These are phyloP conservation scores for Ciconia maguari DNA, from an alignment of 2,113 vertebrate species.

Conservation along the genomic window DNA sequence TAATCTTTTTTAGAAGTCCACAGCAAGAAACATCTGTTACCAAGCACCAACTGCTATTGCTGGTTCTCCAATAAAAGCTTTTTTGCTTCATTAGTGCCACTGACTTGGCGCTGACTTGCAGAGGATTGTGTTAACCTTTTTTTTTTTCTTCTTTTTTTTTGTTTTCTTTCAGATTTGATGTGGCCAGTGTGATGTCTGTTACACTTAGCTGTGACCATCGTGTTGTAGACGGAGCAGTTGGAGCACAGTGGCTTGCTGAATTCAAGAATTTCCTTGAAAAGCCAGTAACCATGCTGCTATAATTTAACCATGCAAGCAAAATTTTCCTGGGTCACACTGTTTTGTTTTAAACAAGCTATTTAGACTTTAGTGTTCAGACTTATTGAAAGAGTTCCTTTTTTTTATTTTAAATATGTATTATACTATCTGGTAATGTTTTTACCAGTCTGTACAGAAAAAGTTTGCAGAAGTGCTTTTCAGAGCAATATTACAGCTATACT, in stretches of 20 bases:
- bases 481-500: constrained; percentile 46
- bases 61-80: not conserved
- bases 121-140: not conserved
- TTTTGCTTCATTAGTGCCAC: not conserved
- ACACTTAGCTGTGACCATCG: constrained; percentile 95
- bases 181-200: constrained; percentile 92
- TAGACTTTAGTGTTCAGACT: constrained; percentile 70
- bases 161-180: constrained; percentile 83
- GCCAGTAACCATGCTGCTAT: constrained; percentile 91
- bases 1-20: not conserved
- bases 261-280: constrained; percentile 93
- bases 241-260: constrained; percentile 94
- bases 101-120: not conserved
- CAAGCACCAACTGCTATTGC: not conserved
- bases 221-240: constrained; percentile 93
- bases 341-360: constrained; percentile 73
- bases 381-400: constrained; percentile 64
- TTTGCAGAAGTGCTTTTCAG: constrained; percentile 71
- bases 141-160: not conserved
- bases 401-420: constrained; percentile 73
- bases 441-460: constrained; percentile 70
- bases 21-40: not conserved
- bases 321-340: constrained; percentile 56
- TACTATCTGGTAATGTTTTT: constrained; percentile 72
- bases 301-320: constrained; percentile 56